Conservation (phyloP, 53 echinoderm and acorn worm species). For the Actinopyga echinites region DNA sequence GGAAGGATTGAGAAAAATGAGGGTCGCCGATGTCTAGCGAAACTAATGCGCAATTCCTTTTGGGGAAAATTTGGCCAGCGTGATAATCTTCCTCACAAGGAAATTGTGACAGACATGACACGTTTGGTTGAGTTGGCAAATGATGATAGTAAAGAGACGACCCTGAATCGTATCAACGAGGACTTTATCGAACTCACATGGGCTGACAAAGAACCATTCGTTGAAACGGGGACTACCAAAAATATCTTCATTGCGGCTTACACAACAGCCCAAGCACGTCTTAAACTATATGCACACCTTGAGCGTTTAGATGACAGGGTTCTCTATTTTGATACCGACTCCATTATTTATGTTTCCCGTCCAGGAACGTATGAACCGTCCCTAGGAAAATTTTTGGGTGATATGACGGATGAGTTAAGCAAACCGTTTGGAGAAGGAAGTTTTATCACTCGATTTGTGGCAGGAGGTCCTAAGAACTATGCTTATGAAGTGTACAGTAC, state of each 20-base stretch:
- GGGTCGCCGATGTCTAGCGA: slow-evolving; percentile 49
- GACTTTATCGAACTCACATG: background rate
- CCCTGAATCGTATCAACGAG: background rate
- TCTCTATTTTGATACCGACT: slow-evolving; percentile 59
- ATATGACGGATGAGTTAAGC: slow-evolving; percentile 61
- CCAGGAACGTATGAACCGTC: slow-evolving; percentile 50
- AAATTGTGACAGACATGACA: background rate
- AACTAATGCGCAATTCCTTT: slow-evolving; percentile 58
- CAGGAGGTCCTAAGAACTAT: slow-evolving; percentile 72
- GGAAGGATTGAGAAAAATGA: slow-evolving; percentile 55
- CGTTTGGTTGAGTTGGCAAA: background rate
- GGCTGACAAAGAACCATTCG: background rate
- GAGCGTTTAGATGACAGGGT: slow-evolving; percentile 27
- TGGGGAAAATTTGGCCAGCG: slow-evolving; percentile 54
- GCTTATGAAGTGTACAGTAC: slow-evolving; percentile 53
- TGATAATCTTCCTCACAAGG: slow-evolving; percentile 17
- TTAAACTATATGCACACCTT: background rate
- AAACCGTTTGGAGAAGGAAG: slow-evolving; percentile 54
- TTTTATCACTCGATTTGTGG: slow-evolving; percentile 63
- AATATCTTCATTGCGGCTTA: slow-evolving; percentile 33
- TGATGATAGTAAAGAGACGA: background rate
- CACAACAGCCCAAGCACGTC: slow-evolving; percentile 26
- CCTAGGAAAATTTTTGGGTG: slow-evolving; percentile 51
- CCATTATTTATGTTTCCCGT: slow-evolving; percentile 38
- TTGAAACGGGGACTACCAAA: slow-evolving; percentile 1